Conservation (phyloP, 2,797 vertebrate species). For the Strix occidentalis region DNA sequence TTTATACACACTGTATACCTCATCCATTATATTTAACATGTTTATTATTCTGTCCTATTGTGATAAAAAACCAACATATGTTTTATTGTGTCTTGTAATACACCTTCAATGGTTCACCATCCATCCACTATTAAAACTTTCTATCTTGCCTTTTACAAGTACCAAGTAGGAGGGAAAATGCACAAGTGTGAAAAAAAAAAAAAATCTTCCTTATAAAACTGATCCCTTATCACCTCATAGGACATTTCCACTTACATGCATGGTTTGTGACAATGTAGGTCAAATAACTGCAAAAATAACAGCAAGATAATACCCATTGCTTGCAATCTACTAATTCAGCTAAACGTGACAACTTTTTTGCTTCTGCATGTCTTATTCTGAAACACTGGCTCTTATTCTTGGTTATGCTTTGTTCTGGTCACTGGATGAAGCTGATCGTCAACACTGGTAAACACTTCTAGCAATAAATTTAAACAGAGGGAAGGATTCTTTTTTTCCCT, state of each 20-base stretch:
- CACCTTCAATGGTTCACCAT: background rate
- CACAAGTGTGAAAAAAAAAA: background rate
- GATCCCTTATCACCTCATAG: background rate
- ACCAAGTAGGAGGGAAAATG: background rate
- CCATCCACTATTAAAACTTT: background rate
- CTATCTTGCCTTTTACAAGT: background rate
- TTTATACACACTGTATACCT: background rate
- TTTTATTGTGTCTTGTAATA: background rate
- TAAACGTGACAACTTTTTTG: background rate
- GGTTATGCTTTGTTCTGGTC: background rate
- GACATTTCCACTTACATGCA: background rate
- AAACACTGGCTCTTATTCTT: background rate
- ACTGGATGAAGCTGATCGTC: background rate
- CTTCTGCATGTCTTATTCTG: background rate
- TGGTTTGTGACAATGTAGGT: background rate
- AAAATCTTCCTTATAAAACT: background rate
- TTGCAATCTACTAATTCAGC: background rate
- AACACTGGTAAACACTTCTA: background rate
- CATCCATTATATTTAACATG: background rate
- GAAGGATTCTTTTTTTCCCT: background rate
- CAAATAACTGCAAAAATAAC: background rate
- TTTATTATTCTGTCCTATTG: background rate
- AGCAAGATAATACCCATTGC: background rate
- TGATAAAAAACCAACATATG: background rate
- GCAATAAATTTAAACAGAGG: background rate